Evolutionary conservation across 2,797 vertebrate species (phyloP), one percentile per base, ranked within the genome.

Genomic region (Argentina silus): DNA sequence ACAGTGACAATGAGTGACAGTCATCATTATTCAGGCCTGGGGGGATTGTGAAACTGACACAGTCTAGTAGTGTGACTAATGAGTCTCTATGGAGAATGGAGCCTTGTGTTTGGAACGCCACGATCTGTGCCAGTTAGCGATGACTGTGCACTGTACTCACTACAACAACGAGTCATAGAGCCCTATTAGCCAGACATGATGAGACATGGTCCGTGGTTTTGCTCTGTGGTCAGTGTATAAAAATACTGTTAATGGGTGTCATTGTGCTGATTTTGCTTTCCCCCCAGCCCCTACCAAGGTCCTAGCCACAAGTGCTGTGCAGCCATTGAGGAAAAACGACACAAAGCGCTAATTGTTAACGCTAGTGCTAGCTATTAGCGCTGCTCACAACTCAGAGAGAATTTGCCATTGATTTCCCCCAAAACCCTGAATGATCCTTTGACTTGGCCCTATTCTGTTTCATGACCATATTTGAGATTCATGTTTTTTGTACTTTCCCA

Each of bases 271-370:
- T 80, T 74, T 36, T 79, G 62, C 78, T 69, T 53, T 47, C 72
- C 8, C 62, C 55, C 9, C 17, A 59, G 2, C 56, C 17, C 55
- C 8, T 6, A 2, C 55, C 2, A n/a, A 64, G 78, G 70, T 48
- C 69, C 68, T 14, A n/a, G 72, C 75, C 75, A 72, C 81, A 80
- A 73, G 70, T 2, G 27, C 27, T 44, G 51, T 3, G 11, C 48
- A 70, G 19, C 56, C 76, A 79, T 69, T 78, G 62, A 83, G 74
- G 27, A 65, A 50, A 67, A 67, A 42, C 0, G 3, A 44, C 59
- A 88, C 83, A 90, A 87, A 86, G 85, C 74, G 57, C 53, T 48
- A 17, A 69, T 70, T 90, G 81, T 88, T 70, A 44, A 64, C 57
- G 50, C 42, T 42, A 63, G 61, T n/a, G 5, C 14, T 23, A 3